A percentile compares a stretch with the other conserved stretches of the same genome.
Conservation (phyloP, 1,140 invertebrate genomes). For the Drosophila kurseongensis region DNA sequence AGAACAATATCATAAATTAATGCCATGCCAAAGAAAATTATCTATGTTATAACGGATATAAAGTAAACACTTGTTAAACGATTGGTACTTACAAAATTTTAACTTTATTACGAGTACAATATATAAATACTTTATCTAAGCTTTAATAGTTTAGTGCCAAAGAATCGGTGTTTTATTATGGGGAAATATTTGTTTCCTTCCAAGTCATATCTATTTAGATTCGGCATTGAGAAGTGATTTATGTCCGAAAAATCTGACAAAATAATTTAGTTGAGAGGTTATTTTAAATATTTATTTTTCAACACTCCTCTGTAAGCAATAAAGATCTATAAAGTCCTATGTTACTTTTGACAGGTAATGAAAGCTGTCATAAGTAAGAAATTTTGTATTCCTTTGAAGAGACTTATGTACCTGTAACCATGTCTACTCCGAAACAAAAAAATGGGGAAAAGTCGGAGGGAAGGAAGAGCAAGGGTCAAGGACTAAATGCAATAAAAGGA, state of each 20-base stretch:
- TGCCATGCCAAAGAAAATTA: constrained; percentile 63
- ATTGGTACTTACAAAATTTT: constrained; percentile 80
- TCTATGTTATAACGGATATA: constrained; percentile 52
- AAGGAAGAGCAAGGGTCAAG: constrained; percentile 8
- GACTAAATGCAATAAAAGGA: constrained; percentile 37
- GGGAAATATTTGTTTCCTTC: background rate
- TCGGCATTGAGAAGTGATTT: too few relatives aligned
- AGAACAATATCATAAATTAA: constrained; percentile 65
- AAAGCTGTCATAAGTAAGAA: background rate
- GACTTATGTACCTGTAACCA: background rate
- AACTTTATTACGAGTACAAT: constrained; percentile 74
- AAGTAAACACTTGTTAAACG: constrained; percentile 74
- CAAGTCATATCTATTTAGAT: too few relatives aligned
- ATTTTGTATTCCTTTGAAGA: background rate
- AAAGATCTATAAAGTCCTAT: background rate
- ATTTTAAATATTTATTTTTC: background rate
- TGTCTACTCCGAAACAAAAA: background rate
- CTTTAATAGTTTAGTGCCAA: constrained; percentile 81
- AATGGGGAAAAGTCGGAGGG: background rate
- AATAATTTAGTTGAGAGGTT: too few relatives aligned
- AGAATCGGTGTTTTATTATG: constrained; percentile 1
- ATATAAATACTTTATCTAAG: constrained; percentile 73
- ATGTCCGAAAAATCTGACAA: too few relatives aligned
- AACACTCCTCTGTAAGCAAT: background rate
- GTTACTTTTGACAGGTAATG: background rate